A percentile compares a stretch with the other conserved stretches of the same genome.
These are phyloP conservation scores for Silurus lanzhouensis DNA, from an alignment of 2,797 vertebrate species.

Conservation along the genomic window DNA sequence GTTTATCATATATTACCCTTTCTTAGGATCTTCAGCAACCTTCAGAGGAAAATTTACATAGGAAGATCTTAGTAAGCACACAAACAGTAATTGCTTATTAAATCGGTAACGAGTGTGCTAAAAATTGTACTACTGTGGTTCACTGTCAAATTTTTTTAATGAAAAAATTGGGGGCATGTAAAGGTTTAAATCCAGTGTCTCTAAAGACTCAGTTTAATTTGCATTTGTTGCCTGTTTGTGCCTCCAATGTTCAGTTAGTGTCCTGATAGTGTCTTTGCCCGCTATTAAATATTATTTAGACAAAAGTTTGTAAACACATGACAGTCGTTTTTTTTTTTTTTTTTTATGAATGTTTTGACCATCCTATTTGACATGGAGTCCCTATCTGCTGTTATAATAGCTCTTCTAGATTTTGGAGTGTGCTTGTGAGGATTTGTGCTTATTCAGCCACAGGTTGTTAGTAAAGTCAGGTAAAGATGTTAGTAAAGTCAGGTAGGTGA, in stretches of 20 bases:
- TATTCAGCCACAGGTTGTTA: no score
- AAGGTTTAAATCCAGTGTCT: neutral
- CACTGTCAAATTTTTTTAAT: neutral
- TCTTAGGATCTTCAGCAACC: neutral
- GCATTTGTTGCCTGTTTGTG: neutral
- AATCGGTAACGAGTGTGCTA: neutral
- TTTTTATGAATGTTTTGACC: no score
- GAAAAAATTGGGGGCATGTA: neutral
- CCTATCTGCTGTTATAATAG: no score
- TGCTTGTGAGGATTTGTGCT: no score
- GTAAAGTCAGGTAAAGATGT: no score
- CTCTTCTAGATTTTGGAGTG: no score
- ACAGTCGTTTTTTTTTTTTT: no score
- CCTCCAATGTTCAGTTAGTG: neutral
- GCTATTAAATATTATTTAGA: neutral
- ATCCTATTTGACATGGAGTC: no score
- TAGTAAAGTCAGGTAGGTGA: no score
- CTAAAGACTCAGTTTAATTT: neutral
- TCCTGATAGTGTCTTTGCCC: neutral
- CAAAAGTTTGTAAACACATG: no score
- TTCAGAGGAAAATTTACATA: neutral
- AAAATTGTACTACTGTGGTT: neutral
- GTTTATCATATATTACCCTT: constrained; percentile 26
- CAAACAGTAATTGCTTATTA: neutral
- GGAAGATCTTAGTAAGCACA: neutral